Base-by-base conservation (phyloP, 2,113 vertebrate genomes). In the Grammomys surdaster region DNA sequence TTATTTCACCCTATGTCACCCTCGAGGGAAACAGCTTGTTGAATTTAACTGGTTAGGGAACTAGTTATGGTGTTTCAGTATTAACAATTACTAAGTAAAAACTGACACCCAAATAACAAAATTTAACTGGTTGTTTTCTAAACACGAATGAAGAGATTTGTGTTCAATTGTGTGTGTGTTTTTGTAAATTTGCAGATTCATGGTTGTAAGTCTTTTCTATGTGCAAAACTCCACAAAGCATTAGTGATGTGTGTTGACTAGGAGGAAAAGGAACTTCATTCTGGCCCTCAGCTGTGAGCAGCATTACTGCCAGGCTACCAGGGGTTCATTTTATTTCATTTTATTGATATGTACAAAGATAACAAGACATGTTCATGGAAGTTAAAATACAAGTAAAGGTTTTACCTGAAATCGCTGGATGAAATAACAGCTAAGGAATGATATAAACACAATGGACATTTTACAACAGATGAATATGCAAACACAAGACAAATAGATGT, bases 31-130 rank as follows among this genome's bases (percentile, higher is more conserved):
- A 63, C 51, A 16, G 9, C 72, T 80, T 40, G 33, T 17, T 60
- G 46, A 46, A 88, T 75, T 58, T n/a, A 96, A 88, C 8, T 73
- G 46, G 7, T 67, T 90, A 85, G n/a, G 3, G n/a, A 85, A 58
- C 12, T 22, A 88, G 56, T 33, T 86, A 43, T 51, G 58, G 1
- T 22, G 31, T 46, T 80, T 76, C 10, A 81, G n/a, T 36, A 70
- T 76, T 65, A 88, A 24, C 70, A 88, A 90, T 54, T 92, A 28
- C 48, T 73, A 86, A 91, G 78, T 92, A 86, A 92, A 82, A 85
- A 69, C 19, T 92, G 24, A 94, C 14, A 56, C 19, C 7, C 77
- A 75, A 91, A 36, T 76, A 90, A 43, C n/a, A 48, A n/a, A 92
- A n/a, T 77, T 72, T 58, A 90, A 72, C 86, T 73, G 12, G 9